These are phyloP conservation scores for Clostera curtula DNA, from an alignment of 2,888 invertebrate species.

Conservation along the genomic window DNA sequence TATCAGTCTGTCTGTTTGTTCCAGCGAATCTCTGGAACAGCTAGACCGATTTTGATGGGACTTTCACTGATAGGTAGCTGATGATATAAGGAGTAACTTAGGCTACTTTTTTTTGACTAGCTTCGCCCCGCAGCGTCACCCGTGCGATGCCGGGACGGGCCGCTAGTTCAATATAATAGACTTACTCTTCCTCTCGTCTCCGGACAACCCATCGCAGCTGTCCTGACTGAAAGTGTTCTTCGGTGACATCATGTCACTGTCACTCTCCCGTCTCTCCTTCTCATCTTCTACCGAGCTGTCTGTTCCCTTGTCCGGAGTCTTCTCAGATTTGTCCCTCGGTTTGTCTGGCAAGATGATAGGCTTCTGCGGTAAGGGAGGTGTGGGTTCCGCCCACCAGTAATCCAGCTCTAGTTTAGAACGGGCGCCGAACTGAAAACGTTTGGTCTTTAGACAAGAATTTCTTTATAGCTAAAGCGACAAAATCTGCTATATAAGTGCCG, in stretches of 20 bases:
- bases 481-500: too few species aligned
- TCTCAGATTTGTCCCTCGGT: conserved; percentile 21
- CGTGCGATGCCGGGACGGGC: conserved; percentile 4
- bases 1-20: too few species aligned
- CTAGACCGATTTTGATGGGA: too few species aligned
- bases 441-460: not conserved
- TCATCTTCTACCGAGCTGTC: conserved; percentile 50
- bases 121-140: not conserved
- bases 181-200: conserved; percentile 60
- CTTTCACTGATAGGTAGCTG: too few species aligned
- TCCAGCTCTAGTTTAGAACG: conserved; percentile 85
- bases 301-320: conserved; percentile 34
- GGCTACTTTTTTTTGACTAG: too few species aligned
- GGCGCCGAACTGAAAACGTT: conserved; percentile 76
- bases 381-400: conserved; percentile 84
- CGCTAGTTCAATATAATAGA: not conserved
- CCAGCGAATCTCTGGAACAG: too few species aligned
- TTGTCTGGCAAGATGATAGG: conserved; percentile 10
- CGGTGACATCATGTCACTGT: conserved; percentile 56
- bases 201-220: conserved; percentile 64
- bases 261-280: conserved; percentile 39
- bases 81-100: too few species aligned
- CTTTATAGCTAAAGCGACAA: too few species aligned
- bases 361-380: conserved; percentile 49
- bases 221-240: conserved; percentile 56